Conservation (phyloP, 2,797 vertebrate species). For the Eulemur mongoz region DNA sequence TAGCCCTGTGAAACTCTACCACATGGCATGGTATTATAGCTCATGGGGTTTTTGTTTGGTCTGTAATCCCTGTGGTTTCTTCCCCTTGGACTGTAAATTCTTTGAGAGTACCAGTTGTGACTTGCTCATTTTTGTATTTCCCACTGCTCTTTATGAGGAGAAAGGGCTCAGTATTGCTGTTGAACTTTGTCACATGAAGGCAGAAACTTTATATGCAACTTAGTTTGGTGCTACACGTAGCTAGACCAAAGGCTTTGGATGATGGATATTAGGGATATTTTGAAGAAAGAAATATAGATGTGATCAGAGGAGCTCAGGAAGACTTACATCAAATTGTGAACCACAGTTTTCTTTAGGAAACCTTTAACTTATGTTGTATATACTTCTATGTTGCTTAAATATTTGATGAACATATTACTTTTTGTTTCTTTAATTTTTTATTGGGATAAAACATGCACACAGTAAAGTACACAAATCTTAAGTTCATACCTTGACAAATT, state of each 20-base stretch:
- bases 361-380: background rate
- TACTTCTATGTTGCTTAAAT: background rate
- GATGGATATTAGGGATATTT: background rate
- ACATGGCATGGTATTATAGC: background rate
- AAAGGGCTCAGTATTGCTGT: background rate
- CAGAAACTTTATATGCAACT: background rate
- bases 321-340: background rate
- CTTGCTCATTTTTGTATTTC: background rate
- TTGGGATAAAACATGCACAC: background rate
- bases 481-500: background rate
- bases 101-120: background rate
- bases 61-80: background rate
- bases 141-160: background rate
- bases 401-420: background rate
- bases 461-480: background rate
- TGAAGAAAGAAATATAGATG: background rate
- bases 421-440: slow-evolving; percentile 9
- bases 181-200: background rate
- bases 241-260: background rate
- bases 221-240: background rate
- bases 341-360: background rate
- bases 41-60: background rate
- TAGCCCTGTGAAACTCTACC: background rate
- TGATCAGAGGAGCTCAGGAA: background rate
- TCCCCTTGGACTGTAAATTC: background rate